Evolutionary conservation across 2,888 invertebrate species (phyloP).

Genomic region (Andrena praecox): DNA sequence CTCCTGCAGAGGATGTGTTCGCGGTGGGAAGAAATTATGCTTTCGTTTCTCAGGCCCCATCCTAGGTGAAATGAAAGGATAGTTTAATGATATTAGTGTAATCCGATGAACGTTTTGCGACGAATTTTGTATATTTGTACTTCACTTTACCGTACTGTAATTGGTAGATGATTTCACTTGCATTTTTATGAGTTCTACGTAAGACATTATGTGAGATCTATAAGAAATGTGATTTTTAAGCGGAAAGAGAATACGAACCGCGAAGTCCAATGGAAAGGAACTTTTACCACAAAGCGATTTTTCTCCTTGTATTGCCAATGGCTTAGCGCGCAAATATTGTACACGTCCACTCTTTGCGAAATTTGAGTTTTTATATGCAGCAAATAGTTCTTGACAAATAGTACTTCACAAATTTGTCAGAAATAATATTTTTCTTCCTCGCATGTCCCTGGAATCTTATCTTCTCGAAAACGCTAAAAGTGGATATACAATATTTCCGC

Average conservation of each 20-base stretch:
- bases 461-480: no score
- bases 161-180: neutral
- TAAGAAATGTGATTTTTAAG: constrained; percentile 5
- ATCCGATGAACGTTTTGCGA: neutral
- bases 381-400: no score
- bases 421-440: neutral
- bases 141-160: constrained; percentile 3
- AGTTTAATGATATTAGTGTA: neutral
- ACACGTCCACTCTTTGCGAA: no score
- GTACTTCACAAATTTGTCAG: no score
- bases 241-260: neutral
- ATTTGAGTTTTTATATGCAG: no score
- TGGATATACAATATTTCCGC: no score
- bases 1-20: neutral
- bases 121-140: constrained; percentile 26
- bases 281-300: neutral
- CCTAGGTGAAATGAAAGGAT: neutral
- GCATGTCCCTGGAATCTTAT: neutral
- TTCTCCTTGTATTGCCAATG: no score
- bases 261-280: neutral
- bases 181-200: neutral
- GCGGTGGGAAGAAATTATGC: neutral
- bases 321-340: no score
- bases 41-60: neutral
- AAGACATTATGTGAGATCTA: constrained; percentile 10